phyloP scores from a whole-genome alignment of 2,797 vertebrate species.

The Clamator glandarius region DNA sequence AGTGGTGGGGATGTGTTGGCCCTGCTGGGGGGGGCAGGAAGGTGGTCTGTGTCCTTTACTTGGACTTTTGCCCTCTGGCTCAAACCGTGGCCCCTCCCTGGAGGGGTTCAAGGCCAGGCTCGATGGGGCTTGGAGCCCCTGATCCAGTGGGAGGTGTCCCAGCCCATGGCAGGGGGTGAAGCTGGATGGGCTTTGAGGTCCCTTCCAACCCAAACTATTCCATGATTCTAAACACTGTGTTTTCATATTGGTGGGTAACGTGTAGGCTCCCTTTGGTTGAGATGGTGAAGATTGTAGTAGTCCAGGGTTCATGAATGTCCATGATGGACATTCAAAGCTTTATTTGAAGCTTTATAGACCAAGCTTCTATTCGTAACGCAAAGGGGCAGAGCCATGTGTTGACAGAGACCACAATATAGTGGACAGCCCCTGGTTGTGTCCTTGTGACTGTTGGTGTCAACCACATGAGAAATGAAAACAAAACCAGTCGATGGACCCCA shows the following conservation, averaged over 20 bases:
- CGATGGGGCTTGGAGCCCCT: no score
- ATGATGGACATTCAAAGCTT: no score
- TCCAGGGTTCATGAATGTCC: not conserved
- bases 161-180: no score
- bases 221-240: accelerated
- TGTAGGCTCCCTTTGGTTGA: not conserved
- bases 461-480: not conserved
- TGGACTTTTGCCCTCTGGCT: not conserved
- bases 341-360: not conserved
- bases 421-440: not conserved
- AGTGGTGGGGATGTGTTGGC: not conserved
- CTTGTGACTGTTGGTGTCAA: not conserved
- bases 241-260: not conserved
- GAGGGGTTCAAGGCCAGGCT: no score
- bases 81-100: no score
- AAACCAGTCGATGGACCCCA: not conserved
- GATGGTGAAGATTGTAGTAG: not conserved
- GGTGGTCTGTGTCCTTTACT: not conserved
- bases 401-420: not conserved
- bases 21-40: not conserved
- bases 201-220: no score
- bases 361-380: not conserved
- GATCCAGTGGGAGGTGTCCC: no score
- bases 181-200: no score
- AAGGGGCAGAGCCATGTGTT: not conserved